phyloP scores from a whole-genome alignment of 2,797 vertebrate species.

The Enteromius trimaculatus region DNA sequence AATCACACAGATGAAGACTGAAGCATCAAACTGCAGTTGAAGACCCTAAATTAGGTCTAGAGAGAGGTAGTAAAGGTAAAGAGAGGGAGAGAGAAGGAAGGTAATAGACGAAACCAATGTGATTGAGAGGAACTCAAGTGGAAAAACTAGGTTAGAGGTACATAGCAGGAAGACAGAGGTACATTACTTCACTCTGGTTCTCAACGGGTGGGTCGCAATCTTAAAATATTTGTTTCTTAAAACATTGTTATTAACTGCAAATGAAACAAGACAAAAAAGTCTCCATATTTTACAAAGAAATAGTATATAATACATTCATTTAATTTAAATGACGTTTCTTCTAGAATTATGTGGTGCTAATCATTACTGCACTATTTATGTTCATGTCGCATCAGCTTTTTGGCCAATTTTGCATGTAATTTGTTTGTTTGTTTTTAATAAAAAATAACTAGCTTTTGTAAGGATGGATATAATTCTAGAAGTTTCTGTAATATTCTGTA shows the following conservation, averaged over 20 bases:
- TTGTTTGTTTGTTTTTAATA: too few relatives aligned
- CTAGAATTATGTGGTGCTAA: neutral
- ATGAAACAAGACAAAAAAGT: neutral
- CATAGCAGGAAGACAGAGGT: constrained; percentile 20
- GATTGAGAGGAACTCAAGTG: constrained; percentile 22
- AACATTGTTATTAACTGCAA: neutral
- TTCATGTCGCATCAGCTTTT: neutral
- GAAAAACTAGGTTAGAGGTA: neutral
- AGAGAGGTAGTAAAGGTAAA: neutral
- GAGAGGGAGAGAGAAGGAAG: neutral
- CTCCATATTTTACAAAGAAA: neutral
- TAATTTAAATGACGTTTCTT: neutral
- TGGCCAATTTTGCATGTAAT: too few relatives aligned
- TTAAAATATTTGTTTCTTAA: neutral
- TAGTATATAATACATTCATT: neutral
- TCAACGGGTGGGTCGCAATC: neutral
- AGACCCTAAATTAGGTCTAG: constrained; percentile 17
- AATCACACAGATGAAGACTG: constrained; percentile 12
- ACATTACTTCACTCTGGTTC: constrained; percentile 8
- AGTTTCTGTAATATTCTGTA: too few relatives aligned
- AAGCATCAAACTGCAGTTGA: constrained; percentile 20
- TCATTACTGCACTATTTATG: neutral
- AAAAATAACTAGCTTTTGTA: too few relatives aligned
- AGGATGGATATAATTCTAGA: too few relatives aligned
- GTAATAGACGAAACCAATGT: neutral